A percentile compares a stretch with the other conserved stretches of the same genome.
phyloP scores from a whole-genome alignment of 2,797 vertebrate genomes.

The Lacerta bilineata region DNA sequence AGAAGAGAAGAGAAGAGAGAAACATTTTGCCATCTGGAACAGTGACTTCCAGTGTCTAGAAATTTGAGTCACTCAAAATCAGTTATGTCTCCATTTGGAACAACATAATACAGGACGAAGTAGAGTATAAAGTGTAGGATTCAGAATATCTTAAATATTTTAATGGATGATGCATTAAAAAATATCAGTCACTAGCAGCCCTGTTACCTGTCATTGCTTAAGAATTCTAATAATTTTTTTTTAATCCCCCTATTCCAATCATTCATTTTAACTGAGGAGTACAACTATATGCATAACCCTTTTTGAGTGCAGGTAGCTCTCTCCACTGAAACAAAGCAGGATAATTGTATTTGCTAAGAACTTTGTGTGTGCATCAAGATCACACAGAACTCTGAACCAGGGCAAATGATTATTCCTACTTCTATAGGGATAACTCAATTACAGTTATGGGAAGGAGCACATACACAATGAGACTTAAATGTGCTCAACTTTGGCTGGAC shows the following conservation, averaged over 20 bases:
- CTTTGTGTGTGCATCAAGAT: neutral
- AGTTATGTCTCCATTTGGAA: slow-evolving; percentile 1
- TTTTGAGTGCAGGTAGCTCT: neutral
- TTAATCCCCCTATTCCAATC: neutral
- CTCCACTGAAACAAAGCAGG: neutral
- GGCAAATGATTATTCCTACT: neutral
- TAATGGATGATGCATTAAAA: neutral
- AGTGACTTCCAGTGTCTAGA: neutral
- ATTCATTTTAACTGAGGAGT: slow-evolving; percentile 1
- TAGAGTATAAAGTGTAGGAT: neutral
- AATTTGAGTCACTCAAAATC: neutral
- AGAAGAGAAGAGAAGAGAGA: too few relatives aligned
- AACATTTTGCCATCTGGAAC: neutral
- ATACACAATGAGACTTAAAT: neutral
- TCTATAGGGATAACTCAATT: neutral
- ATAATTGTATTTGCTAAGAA: neutral
- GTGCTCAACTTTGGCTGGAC: neutral
- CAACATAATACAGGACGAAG: neutral
- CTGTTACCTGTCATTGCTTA: too few relatives aligned
- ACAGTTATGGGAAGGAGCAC: neutral
- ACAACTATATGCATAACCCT: neutral
- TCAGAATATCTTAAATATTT: neutral
- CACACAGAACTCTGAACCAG: neutral
- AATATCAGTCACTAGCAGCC: neutral
- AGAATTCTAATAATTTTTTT: too few relatives aligned